Percentiles rank a stretch among this genome's conserved stretches.
Conservation (phyloP, 2,797 vertebrate species). For the Malacoctenus gilli region DNA sequence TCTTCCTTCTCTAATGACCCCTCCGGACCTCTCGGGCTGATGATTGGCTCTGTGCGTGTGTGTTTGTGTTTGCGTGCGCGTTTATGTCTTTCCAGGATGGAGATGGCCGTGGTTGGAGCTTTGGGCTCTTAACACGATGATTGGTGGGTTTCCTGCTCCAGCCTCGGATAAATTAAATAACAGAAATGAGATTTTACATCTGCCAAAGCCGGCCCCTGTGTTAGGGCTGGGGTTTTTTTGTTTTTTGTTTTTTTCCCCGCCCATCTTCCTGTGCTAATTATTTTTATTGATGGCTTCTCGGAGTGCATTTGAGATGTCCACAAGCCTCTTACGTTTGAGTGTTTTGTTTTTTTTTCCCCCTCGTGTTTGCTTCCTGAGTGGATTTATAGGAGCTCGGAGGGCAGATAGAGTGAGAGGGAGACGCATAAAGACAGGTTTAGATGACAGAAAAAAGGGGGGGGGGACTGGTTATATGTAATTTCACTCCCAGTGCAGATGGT, state of each 20-base stretch:
- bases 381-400: slow-evolving; percentile 58
- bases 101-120: slow-evolving; percentile 56
- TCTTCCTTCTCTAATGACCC: slow-evolving; percentile 74
- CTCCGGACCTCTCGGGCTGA: slow-evolving; percentile 46
- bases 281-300: slow-evolving; percentile 80
- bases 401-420: slow-evolving; percentile 38
- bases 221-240: too few relatives aligned
- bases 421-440: slow-evolving; percentile 54
- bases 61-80: slow-evolving; percentile 45
- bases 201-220: slow-evolving; percentile 61
- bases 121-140: slow-evolving; percentile 66
- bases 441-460: slow-evolving; percentile 54
- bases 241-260: slow-evolving; percentile 12
- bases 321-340: slow-evolving; percentile 70
- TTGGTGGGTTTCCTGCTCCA: slow-evolving; percentile 75
- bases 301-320: slow-evolving; percentile 76
- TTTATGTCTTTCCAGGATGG: slow-evolving; percentile 45
- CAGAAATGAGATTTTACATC: slow-evolving; percentile 79
- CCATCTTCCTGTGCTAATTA: slow-evolving; percentile 74
- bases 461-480: slow-evolving; percentile 60
- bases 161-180: slow-evolving; percentile 76
- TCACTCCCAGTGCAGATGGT: slow-evolving; percentile 57
- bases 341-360: slow-evolving; percentile 60
- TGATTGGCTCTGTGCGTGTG: slow-evolving; percentile 56
- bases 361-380: slow-evolving; percentile 61